Evolutionary conservation across 2,113 vertebrate genomes (phyloP), one percentile per base, ranked within the genome.

Genomic region (Tricholaema leucomelas): DNA sequence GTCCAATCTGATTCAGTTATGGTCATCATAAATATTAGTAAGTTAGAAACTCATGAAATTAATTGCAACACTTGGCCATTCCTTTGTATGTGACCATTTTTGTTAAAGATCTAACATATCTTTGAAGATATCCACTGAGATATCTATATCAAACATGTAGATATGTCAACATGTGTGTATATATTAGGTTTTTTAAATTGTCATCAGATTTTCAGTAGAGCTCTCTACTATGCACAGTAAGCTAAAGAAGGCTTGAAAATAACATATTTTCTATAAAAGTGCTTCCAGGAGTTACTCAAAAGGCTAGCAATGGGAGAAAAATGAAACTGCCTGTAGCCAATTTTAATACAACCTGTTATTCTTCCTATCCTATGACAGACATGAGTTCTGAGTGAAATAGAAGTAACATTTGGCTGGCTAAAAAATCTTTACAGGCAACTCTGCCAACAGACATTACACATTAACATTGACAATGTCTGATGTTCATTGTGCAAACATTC

Each of bases 281-380:
- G 31, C 56, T 85, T 81, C 89, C 67, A 93, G 71, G 74, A 95
- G 85, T 95, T 94, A 95, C 55, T 88, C 90, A 97, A 96, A 97
- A 94, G 87, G 55, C 92, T 91, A 93, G 81, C 80, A 87, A 83
- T 25, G 61, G 67, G 28, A 56, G 80, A 88, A 70, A 91, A 95
- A 73, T 65, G 5, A 75, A 90, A 87, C n/a, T 0, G 55, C 91
- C 81, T 88, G 52, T 90, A 92, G 83, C 67, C 91, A 85, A 87
- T 96, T 96, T 94, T 94, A 92, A 95, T 94, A 56, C 78, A 96
- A 94, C 87, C 91, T 94, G 86, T 81, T 95, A 81, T 90, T 94
- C 76, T 94, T 96, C 76, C 24, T 13, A 56, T 91, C 64, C 63
- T 72, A n/a, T 92, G 92, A 95, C 80, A 97, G 80, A 93, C 66